Percentiles rank a stretch among this genome's conserved stretches.
These are phyloP conservation scores for Hermetia illucens DNA, from an alignment of 1,140 invertebrate genomes.

Conservation along the genomic window DNA sequence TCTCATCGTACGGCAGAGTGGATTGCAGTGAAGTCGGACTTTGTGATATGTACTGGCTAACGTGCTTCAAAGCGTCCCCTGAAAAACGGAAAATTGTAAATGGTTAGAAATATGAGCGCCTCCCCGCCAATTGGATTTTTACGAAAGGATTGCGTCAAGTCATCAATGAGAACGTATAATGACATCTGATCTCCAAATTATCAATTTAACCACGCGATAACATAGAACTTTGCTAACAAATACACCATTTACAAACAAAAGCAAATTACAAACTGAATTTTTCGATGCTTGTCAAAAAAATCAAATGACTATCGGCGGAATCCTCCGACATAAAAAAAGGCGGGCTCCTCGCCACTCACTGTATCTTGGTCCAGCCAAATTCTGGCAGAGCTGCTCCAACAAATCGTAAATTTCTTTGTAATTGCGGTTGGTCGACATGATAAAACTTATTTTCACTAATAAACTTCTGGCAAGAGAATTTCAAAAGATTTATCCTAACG, in stretches of 20 bases:
- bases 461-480: too few relatives aligned
- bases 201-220: not conserved
- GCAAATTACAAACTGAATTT: not conserved
- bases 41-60: slow-evolving; percentile 14
- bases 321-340: not conserved
- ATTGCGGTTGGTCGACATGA: slow-evolving; percentile 6
- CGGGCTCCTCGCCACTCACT: slow-evolving; percentile 7
- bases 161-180: not conserved
- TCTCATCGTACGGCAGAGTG: slow-evolving; percentile 10
- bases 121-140: not conserved
- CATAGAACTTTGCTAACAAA: not conserved
- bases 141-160: slow-evolving; percentile 2
- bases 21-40: slow-evolving; percentile 9
- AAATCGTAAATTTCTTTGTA: slow-evolving; percentile 11
- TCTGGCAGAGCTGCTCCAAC: slow-evolving; percentile 9
- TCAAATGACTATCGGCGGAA: too few relatives aligned
- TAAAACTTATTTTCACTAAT: too few relatives aligned
- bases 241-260: not conserved
- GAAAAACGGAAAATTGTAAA: slow-evolving; percentile 4
- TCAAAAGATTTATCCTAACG: too few relatives aligned
- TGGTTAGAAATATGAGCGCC: not conserved
- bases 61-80: slow-evolving; percentile 11
- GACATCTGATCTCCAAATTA: not conserved
- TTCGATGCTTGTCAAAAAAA: not conserved
- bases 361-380: slow-evolving; percentile 6